These are phyloP conservation scores for Theocolax elegans DNA, from an alignment of 1,140 invertebrate genomes.

Conservation along the genomic window DNA sequence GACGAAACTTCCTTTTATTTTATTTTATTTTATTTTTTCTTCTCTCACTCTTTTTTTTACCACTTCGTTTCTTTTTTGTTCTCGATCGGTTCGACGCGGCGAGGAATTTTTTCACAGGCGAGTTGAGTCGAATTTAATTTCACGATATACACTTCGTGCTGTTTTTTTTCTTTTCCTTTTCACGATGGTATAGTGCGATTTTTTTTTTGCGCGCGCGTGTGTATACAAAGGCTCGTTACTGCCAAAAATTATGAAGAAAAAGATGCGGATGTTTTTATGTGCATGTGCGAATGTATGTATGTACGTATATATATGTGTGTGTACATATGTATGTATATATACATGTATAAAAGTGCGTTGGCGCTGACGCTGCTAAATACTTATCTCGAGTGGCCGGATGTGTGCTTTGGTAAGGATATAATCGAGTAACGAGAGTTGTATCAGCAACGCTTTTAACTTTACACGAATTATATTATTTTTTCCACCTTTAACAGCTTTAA, in stretches of 20 bases:
- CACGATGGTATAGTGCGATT: slow-evolving; percentile 6
- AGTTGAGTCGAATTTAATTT: slow-evolving; percentile 31
- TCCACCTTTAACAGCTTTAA: background rate
- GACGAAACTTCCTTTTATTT: background rate
- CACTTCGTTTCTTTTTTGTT: background rate
- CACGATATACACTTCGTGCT: background rate
- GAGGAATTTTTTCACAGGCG: slow-evolving; percentile 19
- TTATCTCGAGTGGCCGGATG: background rate
- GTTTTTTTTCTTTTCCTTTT: background rate
- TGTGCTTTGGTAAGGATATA: background rate
- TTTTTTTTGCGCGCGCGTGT: slow-evolving; percentile 1
- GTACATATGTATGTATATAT: too few relatives aligned
- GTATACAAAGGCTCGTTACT: background rate
- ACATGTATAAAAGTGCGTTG: too few relatives aligned
- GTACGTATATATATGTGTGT: too few relatives aligned
- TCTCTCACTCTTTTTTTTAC: background rate
- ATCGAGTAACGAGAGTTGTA: too few relatives aligned
- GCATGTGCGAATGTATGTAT: too few relatives aligned
- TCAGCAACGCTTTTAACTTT: too few relatives aligned
- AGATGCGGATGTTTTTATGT: too few relatives aligned
- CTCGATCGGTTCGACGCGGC: background rate
- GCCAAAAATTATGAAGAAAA: too few relatives aligned
- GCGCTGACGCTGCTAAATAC: slow-evolving; percentile 7
- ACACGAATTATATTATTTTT: too few relatives aligned
- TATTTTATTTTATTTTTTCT: background rate